Conservation (phyloP, 2,888 invertebrate species). For the Torymus aiolomorphi region DNA sequence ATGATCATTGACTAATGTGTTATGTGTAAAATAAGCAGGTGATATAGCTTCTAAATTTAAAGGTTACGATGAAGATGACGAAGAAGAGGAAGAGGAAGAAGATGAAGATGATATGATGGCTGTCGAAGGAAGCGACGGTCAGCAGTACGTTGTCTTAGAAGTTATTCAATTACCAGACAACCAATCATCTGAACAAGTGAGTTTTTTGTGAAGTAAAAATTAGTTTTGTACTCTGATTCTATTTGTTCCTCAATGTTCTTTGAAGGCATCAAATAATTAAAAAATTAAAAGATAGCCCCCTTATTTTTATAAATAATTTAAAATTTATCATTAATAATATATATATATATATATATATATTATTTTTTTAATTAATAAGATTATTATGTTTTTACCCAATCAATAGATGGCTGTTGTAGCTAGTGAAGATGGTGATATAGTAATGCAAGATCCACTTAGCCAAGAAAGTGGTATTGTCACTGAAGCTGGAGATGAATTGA, state of each 20-base stretch:
- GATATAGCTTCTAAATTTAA: slow-evolving; percentile 73
- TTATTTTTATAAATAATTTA: slow-evolving; percentile 4
- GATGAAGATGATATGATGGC: slow-evolving; percentile 81
- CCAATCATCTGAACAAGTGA: slow-evolving; percentile 81
- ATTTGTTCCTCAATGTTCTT: no score
- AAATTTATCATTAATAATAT: background rate
- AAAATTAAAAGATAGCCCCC: background rate
- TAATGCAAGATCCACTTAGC: slow-evolving; percentile 73
- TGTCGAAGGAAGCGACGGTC: slow-evolving; percentile 84
- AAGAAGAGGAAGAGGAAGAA: slow-evolving; percentile 76
- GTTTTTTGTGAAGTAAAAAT: no score
- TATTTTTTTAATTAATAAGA: no score
- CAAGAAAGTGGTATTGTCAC: slow-evolving; percentile 77
- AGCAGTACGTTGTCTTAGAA: slow-evolving; percentile 93
- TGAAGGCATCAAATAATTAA: background rate
- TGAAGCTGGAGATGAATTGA: slow-evolving; percentile 74
- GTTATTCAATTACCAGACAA: slow-evolving; percentile 87
- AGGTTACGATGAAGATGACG: slow-evolving; percentile 77
- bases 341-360: no score
- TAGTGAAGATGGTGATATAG: slow-evolving; percentile 75
- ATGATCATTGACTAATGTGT: slow-evolving; percentile 73
- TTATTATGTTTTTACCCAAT: background rate
- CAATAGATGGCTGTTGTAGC: slow-evolving; percentile 76
- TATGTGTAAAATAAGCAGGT: slow-evolving; percentile 55
- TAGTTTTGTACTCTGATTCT: no score